Percentiles rank a stretch among this genome's conserved stretches.
These are phyloP conservation scores for Todiramphus chloris DNA, from an alignment of 2,113 vertebrate genomes.

Conservation along the genomic window DNA sequence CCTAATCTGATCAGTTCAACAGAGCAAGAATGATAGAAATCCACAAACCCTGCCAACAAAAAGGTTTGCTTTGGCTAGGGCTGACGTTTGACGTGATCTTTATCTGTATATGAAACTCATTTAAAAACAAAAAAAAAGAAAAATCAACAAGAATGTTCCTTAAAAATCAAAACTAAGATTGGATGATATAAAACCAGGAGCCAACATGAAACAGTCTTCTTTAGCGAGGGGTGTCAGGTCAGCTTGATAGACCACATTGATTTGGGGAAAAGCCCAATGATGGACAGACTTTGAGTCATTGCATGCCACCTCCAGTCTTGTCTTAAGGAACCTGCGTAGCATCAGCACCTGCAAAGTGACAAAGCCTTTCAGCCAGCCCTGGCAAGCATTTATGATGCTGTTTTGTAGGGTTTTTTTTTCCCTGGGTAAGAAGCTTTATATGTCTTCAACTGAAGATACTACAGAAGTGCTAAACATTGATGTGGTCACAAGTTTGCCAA, in stretches of 20 bases:
- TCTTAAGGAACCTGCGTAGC: neutral
- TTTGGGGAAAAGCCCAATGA: neutral
- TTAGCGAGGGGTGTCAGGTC: neutral
- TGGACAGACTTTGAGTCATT: neutral
- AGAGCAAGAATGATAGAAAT: slow-evolving; percentile 13
- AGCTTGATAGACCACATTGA: neutral
- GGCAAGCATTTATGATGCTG: neutral
- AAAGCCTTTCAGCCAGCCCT: neutral
- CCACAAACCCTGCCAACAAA: neutral
- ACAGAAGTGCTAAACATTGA: neutral
- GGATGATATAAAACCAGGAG: neutral
- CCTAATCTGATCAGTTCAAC: slow-evolving; percentile 34
- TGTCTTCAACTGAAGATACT: neutral
- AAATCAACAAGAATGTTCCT: neutral
- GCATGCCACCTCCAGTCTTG: neutral
- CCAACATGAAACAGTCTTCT: neutral
- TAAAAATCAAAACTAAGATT: neutral
- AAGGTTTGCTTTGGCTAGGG: slow-evolving; percentile 9
- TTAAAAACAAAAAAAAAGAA: neutral
- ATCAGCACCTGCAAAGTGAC: neutral
- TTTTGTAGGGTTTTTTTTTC: neutral
- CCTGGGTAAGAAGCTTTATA: neutral
- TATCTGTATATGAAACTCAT: neutral
- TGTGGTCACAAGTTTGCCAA: neutral
- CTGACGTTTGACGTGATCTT: neutral